Conservation (phyloP, 92 coral and sea anemone genomes). For the Paramuricea clavata region DNA sequence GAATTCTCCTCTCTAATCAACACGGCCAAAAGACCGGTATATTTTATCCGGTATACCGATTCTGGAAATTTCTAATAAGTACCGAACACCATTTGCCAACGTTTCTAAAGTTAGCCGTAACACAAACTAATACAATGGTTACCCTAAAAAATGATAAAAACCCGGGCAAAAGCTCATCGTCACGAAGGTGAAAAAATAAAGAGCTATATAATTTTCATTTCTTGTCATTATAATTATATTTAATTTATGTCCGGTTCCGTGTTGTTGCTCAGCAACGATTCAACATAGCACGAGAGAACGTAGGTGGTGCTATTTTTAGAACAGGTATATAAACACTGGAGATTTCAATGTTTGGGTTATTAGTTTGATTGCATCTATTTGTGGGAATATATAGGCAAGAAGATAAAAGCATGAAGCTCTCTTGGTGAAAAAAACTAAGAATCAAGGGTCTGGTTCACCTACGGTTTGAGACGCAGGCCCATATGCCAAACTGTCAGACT, state of each 20-base stretch:
- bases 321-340: background rate
- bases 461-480: too few relatives aligned
- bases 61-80: too few relatives aligned
- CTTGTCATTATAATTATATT: background rate
- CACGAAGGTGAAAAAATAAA: background rate
- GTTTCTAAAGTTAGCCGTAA: too few relatives aligned
- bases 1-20: too few relatives aligned
- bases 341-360: background rate
- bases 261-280: conserved; percentile 12
- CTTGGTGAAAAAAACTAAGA: too few relatives aligned
- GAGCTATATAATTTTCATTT: background rate
- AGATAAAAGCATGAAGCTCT: background rate
- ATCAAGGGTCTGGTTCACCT: too few relatives aligned
- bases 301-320: conserved; percentile 18
- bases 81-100: too few relatives aligned
- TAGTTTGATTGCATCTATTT: background rate
- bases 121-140: too few relatives aligned
- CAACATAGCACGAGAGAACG: background rate
- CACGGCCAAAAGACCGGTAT: too few relatives aligned
- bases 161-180: background rate
- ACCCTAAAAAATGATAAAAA: too few relatives aligned
- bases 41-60: too few relatives aligned
- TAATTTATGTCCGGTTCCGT: background rate
- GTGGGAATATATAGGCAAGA: background rate
- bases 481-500: too few relatives aligned